These are phyloP conservation scores for Phania funesta DNA, from an alignment of 2,888 invertebrate genomes.

Conservation along the genomic window DNA sequence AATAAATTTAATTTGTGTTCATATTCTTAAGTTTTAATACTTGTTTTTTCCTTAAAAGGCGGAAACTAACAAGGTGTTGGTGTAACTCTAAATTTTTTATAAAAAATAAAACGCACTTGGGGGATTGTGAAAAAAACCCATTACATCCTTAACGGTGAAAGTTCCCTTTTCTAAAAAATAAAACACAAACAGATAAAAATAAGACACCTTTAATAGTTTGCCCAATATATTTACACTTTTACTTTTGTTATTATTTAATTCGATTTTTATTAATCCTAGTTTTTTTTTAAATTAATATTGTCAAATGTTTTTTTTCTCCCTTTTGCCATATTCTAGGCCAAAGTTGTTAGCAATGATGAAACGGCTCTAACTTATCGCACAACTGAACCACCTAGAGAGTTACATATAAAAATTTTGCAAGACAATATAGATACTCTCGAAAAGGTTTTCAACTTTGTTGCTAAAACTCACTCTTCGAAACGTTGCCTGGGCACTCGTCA, in stretches of 20 bases:
- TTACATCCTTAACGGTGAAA: slow-evolving; percentile 41
- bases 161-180: slow-evolving; percentile 25
- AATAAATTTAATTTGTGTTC: slow-evolving; percentile 45
- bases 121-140: not conserved
- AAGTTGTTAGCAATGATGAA: slow-evolving; percentile 84
- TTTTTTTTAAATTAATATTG: not conserved
- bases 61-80: slow-evolving; percentile 58
- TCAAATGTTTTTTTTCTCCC: not conserved
- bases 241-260: slow-evolving; percentile 11
- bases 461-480: slow-evolving; percentile 86
- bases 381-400: slow-evolving; percentile 85
- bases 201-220: slow-evolving; percentile 51
- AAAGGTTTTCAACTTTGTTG: slow-evolving; percentile 90
- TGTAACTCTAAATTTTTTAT: slow-evolving; percentile 12
- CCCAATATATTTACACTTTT: slow-evolving; percentile 19
- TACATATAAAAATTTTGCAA: slow-evolving; percentile 87
- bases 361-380: slow-evolving; percentile 87
- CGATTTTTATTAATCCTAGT: not conserved
- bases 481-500: slow-evolving; percentile 94
- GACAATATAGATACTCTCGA: slow-evolving; percentile 91
- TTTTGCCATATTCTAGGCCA: slow-evolving; percentile 83
- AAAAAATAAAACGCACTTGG: slow-evolving; percentile 17
- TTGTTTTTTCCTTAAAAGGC: slow-evolving; percentile 46
- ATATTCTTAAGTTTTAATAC: slow-evolving; percentile 34
- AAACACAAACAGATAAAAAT: not conserved